A percentile compares a stretch with the other conserved stretches of the same genome.
Conservation (phyloP, 2,888 invertebrate species). For the Cancer borealis region DNA sequence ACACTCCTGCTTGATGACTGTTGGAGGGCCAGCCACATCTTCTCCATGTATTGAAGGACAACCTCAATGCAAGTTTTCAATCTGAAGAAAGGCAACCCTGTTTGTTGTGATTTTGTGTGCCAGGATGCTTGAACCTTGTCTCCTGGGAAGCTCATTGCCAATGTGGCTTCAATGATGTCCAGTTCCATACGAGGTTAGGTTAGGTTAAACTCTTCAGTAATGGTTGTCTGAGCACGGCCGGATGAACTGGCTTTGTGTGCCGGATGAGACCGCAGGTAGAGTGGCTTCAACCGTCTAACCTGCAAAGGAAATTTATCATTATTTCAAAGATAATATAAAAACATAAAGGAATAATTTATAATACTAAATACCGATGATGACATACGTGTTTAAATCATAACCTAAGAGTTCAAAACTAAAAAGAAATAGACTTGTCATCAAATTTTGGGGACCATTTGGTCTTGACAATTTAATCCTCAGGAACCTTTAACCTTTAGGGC, state of each 20-base stretch:
- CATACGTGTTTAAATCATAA: neutral
- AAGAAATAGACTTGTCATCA: too few species aligned
- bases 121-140: conserved; percentile 75
- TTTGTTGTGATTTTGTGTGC: conserved; percentile 71
- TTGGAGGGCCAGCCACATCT: conserved; percentile 53
- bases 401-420: too few species aligned
- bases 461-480: too few species aligned
- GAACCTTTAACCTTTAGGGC: too few species aligned
- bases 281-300: conserved; percentile 75
- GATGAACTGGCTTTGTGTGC: conserved; percentile 13
- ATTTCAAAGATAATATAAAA: neutral
- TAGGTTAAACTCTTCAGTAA: conserved; percentile 66
- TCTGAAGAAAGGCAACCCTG: conserved; percentile 77
- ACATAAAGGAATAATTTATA: neutral
- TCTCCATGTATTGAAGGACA: conserved; percentile 70
- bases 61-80: conserved; percentile 76
- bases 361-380: too few species aligned
- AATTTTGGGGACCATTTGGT: too few species aligned
- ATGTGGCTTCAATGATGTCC: conserved; percentile 70
- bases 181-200: conserved; percentile 67
- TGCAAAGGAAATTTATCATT: conserved; percentile 46
- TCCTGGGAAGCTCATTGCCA: conserved; percentile 75
- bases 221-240: neutral
- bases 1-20: conserved; percentile 6
- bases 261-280: conserved; percentile 54